Conservation (phyloP, 2,888 invertebrate species). For the Cataglyphis cursor region DNA sequence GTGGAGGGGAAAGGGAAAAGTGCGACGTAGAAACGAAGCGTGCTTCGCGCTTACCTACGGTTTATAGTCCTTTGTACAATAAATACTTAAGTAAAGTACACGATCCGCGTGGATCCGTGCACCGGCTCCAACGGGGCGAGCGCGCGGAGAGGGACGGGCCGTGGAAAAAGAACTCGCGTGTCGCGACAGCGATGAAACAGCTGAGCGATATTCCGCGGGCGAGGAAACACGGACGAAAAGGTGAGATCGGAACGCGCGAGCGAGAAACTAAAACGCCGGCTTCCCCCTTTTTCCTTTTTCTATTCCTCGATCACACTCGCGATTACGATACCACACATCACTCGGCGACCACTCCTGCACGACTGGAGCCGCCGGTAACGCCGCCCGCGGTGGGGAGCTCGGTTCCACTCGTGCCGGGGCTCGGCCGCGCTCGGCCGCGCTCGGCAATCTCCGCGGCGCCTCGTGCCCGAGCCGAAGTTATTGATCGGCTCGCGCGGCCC, state of each 20-base stretch:
- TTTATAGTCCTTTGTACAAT: constrained; percentile 84
- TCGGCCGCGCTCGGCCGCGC: constrained; percentile 74
- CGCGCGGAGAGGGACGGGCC: constrained; percentile 29
- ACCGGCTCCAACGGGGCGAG: constrained; percentile 57
- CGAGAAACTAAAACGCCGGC: constrained; percentile 73
- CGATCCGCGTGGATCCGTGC: constrained; percentile 68
- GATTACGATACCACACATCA: constrained; percentile 84
- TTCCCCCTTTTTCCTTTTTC: constrained; percentile 58
- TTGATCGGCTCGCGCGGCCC: constrained; percentile 80
- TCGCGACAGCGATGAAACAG: constrained; percentile 1
- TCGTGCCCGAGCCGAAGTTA: constrained; percentile 87
- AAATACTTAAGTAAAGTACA: constrained; percentile 83
- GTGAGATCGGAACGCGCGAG: constrained; percentile 73
- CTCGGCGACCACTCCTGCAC: constrained; percentile 86
- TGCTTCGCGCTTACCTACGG: constrained; percentile 79
- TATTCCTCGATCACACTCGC: constrained; percentile 82
- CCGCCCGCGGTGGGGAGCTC: constrained; percentile 80
- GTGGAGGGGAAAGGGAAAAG: neutral
- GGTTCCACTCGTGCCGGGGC: constrained; percentile 81
- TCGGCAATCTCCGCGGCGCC: constrained; percentile 80
- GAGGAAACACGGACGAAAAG: constrained; percentile 40
- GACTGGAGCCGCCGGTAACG: constrained; percentile 85
- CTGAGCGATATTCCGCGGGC: neutral
- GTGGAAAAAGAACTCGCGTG: constrained; percentile 1
- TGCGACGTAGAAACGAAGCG: constrained; percentile 20